Percentiles rank a stretch among this genome's conserved stretches.
These are phyloP conservation scores for Rhyzopertha dominica DNA, from an alignment of 1,140 invertebrate species.

Conservation along the genomic window DNA sequence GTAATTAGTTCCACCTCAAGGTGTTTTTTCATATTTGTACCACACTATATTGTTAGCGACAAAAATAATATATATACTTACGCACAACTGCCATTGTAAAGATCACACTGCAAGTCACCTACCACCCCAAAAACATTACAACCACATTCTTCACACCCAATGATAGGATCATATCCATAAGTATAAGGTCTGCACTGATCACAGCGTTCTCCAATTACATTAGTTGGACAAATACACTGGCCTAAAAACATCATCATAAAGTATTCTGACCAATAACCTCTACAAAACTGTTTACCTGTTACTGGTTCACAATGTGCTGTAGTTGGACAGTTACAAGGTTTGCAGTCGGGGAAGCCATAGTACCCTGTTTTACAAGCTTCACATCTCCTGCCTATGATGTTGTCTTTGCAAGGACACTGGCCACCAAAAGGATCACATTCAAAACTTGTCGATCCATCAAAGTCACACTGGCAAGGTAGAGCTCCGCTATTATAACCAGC, in stretches of 20 bases:
- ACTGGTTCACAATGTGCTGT: conserved; percentile 74
- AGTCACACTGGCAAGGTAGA: conserved; percentile 82
- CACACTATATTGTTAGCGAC: too few species aligned
- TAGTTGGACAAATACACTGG: conserved; percentile 75
- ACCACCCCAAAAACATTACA: conserved; percentile 81
- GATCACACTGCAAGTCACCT: conserved; percentile 78
- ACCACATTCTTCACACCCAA: conserved; percentile 93
- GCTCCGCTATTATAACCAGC: conserved; percentile 93
- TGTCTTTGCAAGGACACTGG: conserved; percentile 88
- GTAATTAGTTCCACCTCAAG: too few species aligned
- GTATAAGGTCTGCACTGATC: conserved; percentile 83
- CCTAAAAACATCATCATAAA: conserved; percentile 41
- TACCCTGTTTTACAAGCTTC: conserved; percentile 86
- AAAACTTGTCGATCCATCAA: conserved; percentile 82
- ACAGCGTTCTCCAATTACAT: conserved; percentile 78
- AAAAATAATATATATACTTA: conserved; percentile 47
- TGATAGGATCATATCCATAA: conserved; percentile 90
- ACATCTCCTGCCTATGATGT: conserved; percentile 92
- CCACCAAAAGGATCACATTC: conserved; percentile 90
- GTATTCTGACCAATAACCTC: neutral
- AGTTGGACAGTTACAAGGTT: conserved; percentile 78
- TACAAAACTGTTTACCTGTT: conserved; percentile 47
- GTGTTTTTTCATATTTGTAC: too few species aligned
- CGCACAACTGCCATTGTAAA: conserved; percentile 76
- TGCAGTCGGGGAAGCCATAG: conserved; percentile 93